phyloP scores from a whole-genome alignment of 2,113 vertebrate genomes.

The Sinocyclocheilus grahami region DNA sequence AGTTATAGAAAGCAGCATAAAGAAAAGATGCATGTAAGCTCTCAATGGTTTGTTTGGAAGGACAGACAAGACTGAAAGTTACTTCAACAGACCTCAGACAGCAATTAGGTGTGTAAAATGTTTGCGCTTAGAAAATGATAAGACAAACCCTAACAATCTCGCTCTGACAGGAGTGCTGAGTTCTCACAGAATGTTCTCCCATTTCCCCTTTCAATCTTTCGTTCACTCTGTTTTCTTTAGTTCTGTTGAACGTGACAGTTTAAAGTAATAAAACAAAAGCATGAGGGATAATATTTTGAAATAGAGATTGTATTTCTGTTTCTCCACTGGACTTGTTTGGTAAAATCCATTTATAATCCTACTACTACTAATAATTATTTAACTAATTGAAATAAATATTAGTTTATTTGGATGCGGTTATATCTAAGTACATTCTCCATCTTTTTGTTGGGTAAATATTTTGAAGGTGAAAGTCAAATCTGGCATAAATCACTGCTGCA shows the following conservation, averaged over 20 bases:
- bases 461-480: background rate
- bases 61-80: background rate
- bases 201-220: constrained; percentile 9
- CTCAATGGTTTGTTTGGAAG: background rate
- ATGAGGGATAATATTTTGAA: constrained; percentile 48
- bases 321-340: background rate
- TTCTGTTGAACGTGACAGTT: constrained; percentile 47
- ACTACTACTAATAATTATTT: background rate
- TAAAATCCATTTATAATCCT: background rate
- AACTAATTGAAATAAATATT: background rate
- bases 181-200: constrained; percentile 27
- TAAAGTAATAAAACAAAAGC: constrained; percentile 45
- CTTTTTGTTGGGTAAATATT: background rate
- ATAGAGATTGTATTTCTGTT: background rate
- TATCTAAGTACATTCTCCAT: background rate
- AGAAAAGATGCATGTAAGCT: background rate
- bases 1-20: background rate
- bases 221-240: constrained; percentile 26
- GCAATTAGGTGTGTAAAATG: constrained; percentile 7
- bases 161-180: constrained; percentile 16
- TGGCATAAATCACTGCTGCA: background rate
- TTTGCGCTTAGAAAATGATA: constrained; percentile 2
- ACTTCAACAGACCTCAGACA: background rate
- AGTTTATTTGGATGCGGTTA: background rate
- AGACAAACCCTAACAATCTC: constrained; percentile 35